Conservation (phyloP, 2,113 vertebrate genomes). For the Vulpes lagopus region DNA sequence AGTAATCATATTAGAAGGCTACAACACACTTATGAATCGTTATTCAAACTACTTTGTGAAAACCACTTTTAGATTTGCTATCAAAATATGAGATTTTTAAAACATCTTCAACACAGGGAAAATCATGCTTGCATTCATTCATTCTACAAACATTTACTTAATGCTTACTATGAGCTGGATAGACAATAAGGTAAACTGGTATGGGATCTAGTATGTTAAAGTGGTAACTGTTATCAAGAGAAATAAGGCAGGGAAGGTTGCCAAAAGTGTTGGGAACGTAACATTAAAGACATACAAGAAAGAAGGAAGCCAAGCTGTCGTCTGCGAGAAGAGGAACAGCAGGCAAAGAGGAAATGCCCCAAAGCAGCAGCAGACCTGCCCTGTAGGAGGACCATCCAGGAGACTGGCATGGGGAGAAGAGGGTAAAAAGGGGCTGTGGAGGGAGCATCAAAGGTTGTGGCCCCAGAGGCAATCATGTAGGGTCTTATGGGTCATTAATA, state of each 20-base stretch:
- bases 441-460: background rate
- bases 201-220: slow-evolving; percentile 25
- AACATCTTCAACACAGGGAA: slow-evolving; percentile 37
- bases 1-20: background rate
- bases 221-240: background rate
- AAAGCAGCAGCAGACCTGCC: background rate
- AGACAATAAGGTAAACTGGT: slow-evolving; percentile 21
- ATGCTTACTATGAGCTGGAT: background rate
- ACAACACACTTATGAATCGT: background rate
- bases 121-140: background rate
- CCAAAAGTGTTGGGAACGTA: background rate
- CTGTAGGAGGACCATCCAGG: background rate
- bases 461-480: background rate
- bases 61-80: slow-evolving; percentile 40
- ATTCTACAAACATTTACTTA: slow-evolving; percentile 23
- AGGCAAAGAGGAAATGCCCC: background rate
- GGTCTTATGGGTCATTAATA: background rate
- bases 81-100: background rate
- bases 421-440: fast-evolving
- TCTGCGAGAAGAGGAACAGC: background rate
- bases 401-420: background rate
- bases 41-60: slow-evolving; percentile 55
- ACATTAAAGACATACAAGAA: background rate
- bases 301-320: background rate
- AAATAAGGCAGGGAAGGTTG: background rate